Percentiles rank a stretch among this genome's conserved stretches.
phyloP scores from a whole-genome alignment of 2,113 vertebrate genomes.

The Austrofundulus limnaeus region DNA sequence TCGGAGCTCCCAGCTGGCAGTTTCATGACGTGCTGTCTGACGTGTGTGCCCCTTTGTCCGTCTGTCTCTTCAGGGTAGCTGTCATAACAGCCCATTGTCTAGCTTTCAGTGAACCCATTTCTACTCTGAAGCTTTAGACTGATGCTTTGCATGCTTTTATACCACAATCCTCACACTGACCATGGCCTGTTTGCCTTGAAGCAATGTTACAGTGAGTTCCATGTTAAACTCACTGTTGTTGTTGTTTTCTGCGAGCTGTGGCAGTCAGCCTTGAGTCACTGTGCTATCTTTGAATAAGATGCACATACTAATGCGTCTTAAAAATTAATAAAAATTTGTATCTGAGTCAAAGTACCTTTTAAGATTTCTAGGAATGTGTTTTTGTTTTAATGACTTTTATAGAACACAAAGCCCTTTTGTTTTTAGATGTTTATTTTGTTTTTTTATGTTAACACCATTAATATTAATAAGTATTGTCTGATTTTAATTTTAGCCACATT shows the following conservation, averaged over 20 bases:
- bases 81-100: conserved; percentile 56
- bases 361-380: conserved; percentile 40
- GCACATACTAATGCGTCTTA: conserved; percentile 32
- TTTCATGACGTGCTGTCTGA: conserved; percentile 46
- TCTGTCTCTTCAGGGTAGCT: conserved; percentile 26
- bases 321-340: conserved; percentile 29
- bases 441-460: neutral
- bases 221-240: conserved; percentile 42
- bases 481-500: no score
- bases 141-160: conserved; percentile 50
- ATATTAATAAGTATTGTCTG: neutral
- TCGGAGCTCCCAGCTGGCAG: conserved; percentile 52
- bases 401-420: conserved; percentile 15
- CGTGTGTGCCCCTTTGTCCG: conserved; percentile 48
- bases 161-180: conserved; percentile 56
- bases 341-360: conserved; percentile 57
- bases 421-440: neutral
- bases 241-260: conserved; percentile 49
- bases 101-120: conserved; percentile 57
- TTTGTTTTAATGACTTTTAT: conserved; percentile 19
- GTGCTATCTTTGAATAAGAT: conserved; percentile 66
- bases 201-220: conserved; percentile 48
- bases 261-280: conserved; percentile 62
- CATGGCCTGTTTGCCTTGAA: conserved; percentile 60
- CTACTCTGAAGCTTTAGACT: conserved; percentile 56